Evolutionary conservation across 2,888 invertebrate species (phyloP).

Genomic region (Pollenia angustigena): DNA sequence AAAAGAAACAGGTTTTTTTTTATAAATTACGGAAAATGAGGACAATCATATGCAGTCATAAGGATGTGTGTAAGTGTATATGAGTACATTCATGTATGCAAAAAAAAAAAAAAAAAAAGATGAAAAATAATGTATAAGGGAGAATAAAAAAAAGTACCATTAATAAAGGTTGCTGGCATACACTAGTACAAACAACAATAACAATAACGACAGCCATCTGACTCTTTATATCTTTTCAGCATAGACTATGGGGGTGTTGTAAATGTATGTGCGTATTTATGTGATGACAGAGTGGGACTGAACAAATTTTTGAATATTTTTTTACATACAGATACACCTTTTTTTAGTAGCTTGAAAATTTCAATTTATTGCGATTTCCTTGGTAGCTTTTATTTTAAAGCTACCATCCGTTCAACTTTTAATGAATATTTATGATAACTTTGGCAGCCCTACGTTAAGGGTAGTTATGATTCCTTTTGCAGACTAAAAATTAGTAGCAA

Average conservation of each 20-base stretch:
- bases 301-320: neutral
- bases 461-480: no score
- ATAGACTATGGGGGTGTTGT: conserved; percentile 18
- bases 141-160: conserved; percentile 49
- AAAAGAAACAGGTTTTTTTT: neutral
- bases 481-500: no score
- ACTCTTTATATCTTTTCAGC: neutral
- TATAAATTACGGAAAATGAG: conserved; percentile 52
- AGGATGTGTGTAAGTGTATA: conserved; percentile 26
- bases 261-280: neutral
- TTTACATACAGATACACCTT: no score
- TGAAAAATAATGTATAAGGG: conserved; percentile 40
- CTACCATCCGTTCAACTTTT: no score
- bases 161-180: conserved; percentile 66
- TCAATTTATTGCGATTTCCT: no score
- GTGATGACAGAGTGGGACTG: conserved; percentile 13
- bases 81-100: neutral
- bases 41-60: conserved; percentile 67
- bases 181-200: conserved; percentile 23
- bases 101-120: conserved; percentile 5
- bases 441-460: no score
- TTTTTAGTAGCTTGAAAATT: no score
- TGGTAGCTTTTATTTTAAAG: no score
- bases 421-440: no score
- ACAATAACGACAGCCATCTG: conserved; percentile 43